Evolutionary conservation across 2,888 invertebrate species (phyloP), one percentile per base, ranked within the genome.

Genomic region (Druceiella hillmani): DNA sequence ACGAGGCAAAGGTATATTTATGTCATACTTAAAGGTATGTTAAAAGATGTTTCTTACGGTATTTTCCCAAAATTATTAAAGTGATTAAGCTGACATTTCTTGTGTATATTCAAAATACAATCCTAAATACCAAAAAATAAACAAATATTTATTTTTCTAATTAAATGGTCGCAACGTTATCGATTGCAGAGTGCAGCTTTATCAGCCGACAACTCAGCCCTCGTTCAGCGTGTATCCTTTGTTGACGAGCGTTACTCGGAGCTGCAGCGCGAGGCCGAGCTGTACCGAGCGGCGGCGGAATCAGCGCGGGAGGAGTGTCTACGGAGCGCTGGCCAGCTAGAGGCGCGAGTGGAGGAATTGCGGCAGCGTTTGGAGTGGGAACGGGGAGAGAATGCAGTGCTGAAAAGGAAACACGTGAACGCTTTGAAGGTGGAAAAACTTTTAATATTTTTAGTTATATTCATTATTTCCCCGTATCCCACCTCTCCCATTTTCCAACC

Each of bases 381-480:
- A 55, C 61, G 62, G 16, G 71, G 70, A 2, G 71, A 72, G 49
- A 66, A 64, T 16, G 53, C 54, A 1, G 66, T 70, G 1, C 51
- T 66, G 3, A 67, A 66, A 55, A 70, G 69, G 52, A 71, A 69
- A 53, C 70, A 72, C 40, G 52, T 63, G 2, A 70, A 66, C 51
- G 64, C 68, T 47, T 55, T 67, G 35, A 72, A 69, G 57, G 71
- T 70, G 26, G 4, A 40, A 42, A 40, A 36, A 17, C 32, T 25
- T 24, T 24, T 29, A 20, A n/a, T 11, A 16, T 12, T 31, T 42
- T 32, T 31, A 29, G 38, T 39, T 36, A 38, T 32, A 27, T 22
- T 39, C 38, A n/a, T n/a, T n/a, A n/a, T n/a, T n/a, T n/a, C n/a
- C n/a, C n/a, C n/a, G n/a, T n/a, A n/a, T n/a, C n/a, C n/a, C n/a